These are phyloP conservation scores for Automeris io DNA, from an alignment of 2,888 invertebrate genomes.

Conservation along the genomic window DNA sequence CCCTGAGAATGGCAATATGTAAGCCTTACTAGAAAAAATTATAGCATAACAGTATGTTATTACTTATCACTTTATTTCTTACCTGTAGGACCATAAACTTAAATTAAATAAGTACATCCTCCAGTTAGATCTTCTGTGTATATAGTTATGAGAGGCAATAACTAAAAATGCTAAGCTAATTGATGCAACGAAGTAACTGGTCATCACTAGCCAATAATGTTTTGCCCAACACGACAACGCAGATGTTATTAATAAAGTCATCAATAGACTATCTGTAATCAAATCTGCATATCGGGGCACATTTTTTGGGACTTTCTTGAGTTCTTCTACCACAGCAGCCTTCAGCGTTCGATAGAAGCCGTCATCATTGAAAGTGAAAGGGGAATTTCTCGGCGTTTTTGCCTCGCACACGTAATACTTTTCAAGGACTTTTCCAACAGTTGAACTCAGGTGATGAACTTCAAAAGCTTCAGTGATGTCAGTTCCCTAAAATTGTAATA, in stretches of 20 bases:
- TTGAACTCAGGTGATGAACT: slow-evolving; percentile 69
- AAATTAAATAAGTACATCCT: slow-evolving; percentile 88
- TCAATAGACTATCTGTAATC: slow-evolving; percentile 53
- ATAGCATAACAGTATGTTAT: no score
- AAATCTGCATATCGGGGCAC: slow-evolving; percentile 28
- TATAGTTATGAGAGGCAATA: slow-evolving; percentile 85
- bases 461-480: slow-evolving; percentile 81
- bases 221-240: slow-evolving; percentile 39
- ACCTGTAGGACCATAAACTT: slow-evolving; percentile 81
- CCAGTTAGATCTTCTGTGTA: slow-evolving; percentile 86
- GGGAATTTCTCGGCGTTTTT: slow-evolving; percentile 79
- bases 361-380: slow-evolving; percentile 83
- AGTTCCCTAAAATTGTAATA: slow-evolving; percentile 75
- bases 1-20: no score
- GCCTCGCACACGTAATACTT: slow-evolving; percentile 83
- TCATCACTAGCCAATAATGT: slow-evolving; percentile 36
- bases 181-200: slow-evolving; percentile 46
- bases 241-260: slow-evolving; percentile 45
- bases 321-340: slow-evolving; percentile 65
- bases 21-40: no score
- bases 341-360: slow-evolving; percentile 87
- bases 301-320: slow-evolving; percentile 69
- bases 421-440: slow-evolving; percentile 76
- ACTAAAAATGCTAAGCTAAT: slow-evolving; percentile 76
- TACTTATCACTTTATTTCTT: slow-evolving; percentile 12